phyloP scores from a whole-genome alignment of 1,140 invertebrate species.

The Trinorchestia longiramus region DNA sequence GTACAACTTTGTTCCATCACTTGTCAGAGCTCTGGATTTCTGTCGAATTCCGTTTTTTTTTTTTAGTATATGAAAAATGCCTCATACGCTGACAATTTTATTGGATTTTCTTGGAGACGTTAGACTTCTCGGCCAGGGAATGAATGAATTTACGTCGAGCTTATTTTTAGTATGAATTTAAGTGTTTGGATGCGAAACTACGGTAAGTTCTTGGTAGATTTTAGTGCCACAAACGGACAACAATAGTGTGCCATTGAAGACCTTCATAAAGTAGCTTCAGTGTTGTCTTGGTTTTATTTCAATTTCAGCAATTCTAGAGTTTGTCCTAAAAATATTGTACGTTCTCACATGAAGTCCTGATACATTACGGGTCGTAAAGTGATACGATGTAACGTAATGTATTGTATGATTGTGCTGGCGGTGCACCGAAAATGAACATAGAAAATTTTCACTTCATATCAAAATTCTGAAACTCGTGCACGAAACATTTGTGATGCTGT shows the following conservation, averaged over 20 bases:
- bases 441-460: too few species aligned
- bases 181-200: not conserved
- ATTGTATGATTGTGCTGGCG: too few species aligned
- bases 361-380: too few species aligned
- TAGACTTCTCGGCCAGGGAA: not conserved
- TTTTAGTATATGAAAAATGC: not conserved
- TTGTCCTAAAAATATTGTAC: not conserved
- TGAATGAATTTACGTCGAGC: not conserved
- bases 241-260: not conserved
- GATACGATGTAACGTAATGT: too few species aligned
- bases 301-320: not conserved
- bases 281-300: not conserved
- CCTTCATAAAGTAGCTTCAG: not conserved
- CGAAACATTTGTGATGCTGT: too few species aligned
- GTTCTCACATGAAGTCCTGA: too few species aligned
- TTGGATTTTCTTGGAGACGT: too few species aligned
- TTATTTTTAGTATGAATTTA: not conserved
- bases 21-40: too few species aligned
- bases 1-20: not conserved
- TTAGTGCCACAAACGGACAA: not conserved
- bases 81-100: too few species aligned
- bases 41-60: not conserved
- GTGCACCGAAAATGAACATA: too few species aligned
- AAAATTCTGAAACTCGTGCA: too few species aligned
- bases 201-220: not conserved